Evolutionary conservation across 2,888 invertebrate genomes (phyloP), one percentile per base, ranked within the genome.

Genomic region (Venusia cambrica): DNA sequence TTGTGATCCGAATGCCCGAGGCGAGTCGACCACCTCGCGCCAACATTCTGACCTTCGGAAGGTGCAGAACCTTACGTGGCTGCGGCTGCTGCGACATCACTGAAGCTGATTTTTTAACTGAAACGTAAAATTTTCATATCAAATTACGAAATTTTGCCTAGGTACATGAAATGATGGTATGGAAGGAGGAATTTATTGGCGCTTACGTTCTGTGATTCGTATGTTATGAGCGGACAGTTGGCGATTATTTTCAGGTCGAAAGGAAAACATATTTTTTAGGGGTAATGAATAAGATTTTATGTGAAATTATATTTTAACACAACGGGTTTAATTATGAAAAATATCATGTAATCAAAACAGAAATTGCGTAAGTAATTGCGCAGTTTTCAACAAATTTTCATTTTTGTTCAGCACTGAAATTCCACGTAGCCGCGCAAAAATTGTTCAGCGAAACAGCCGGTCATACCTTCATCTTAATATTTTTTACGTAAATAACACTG

Each of bases 41-140:
- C 12, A 83, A 56, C 81, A 87, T 80, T 38, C 79, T 60, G 14
- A 83, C 66, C 45, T 78, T 80, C 0, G 83, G 76, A 6, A 80
- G 55, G 41, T 80, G 84, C 11, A 80, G 60, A 7, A 78, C 50
- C 41, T 78, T 79, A 1, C 65, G 62, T 0, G 71, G 72, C 3
- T 64, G 68, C 4, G 43, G 40, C 4, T 60, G 40, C 4, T 60
- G 64, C 3, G 73, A 61, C 70, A 80, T 76, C 31, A 29, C 51
- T 4, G 48, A 5, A 10, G 10, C 20, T 11, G 52, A 34, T 2
- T 47, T 30, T 37, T 73, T 68, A 70, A 73, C 81, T 81, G 68
- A 10, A 72, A 39, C 4, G 4, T 3, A 27, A 8, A 25, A 25
- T n/a, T 13, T n/a, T n/a, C n/a, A n/a, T n/a, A n/a, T n/a, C n/a